phyloP scores from a whole-genome alignment of 2,113 vertebrate species.

The Rhinichthys klamathensis region DNA sequence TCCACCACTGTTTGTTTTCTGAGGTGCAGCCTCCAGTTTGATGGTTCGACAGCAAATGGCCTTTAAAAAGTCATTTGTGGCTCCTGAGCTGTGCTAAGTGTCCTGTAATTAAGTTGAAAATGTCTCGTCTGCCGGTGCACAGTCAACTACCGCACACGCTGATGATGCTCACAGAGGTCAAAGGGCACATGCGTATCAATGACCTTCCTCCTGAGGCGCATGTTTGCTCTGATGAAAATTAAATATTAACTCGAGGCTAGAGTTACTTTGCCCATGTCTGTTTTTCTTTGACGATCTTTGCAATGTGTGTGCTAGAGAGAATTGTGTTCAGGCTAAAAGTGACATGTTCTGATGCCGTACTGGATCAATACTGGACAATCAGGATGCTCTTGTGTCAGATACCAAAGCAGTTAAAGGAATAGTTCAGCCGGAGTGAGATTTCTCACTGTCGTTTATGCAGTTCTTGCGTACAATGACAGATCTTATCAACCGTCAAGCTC shows the following conservation, averaged over 20 bases:
- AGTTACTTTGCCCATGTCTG: neutral
- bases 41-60: neutral
- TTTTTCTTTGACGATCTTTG: neutral
- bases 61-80: neutral
- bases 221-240: neutral
- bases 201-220: neutral
- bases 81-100: neutral
- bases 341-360: constrained; percentile 59
- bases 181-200: neutral
- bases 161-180: neutral
- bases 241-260: neutral
- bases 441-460: neutral
- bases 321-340: constrained; percentile 48
- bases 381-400: neutral
- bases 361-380: constrained; percentile 53
- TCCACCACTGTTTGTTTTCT: neutral
- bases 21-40: neutral
- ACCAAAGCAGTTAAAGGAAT: neutral
- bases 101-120: neutral
- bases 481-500: neutral
- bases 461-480: neutral
- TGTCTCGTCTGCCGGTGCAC: neutral
- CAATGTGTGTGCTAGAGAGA: neutral
- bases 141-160: neutral
- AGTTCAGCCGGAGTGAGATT: neutral